Base-by-base conservation (phyloP, 2,113 vertebrate species). In the Tachuris rubrigastra region DNA sequence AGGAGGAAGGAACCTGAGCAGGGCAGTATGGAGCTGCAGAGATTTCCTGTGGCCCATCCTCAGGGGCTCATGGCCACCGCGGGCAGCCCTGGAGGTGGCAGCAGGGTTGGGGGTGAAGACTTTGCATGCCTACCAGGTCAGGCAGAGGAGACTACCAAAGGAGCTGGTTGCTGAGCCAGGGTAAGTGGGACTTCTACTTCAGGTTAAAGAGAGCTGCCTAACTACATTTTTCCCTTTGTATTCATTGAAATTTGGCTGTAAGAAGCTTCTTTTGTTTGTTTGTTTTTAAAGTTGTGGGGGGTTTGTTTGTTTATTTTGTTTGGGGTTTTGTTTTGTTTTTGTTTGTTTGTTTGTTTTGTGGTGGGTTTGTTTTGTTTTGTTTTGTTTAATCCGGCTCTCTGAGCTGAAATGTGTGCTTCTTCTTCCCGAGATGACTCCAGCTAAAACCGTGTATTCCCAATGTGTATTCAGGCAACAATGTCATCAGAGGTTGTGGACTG, bases 81-180 rank as follows among this genome's bases (percentile, higher is more conserved):
- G 7, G 50, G 42, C 8, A 7, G 75, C 30, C 41, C 42, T 52
- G 3, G 3, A 46, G 35, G 35, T 37, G 63, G 60, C 55, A 55
- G 42, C 44, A 42, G 72, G 22, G 31, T 18, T n/a, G 44, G 2
- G 12, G 16, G 9, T 71, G 58, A 74, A 74, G 62, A 50, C 24
- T 58, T 52, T 3, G 0, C 1, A 0, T 73, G 63, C 30, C 76
- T 42, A 28, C 25, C 3, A 3, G 19, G 18, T 85, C 82, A 75
- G 49, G 33, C 73, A 7, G 14, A 14, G 69, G n/a, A 60, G 30
- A 11, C 52, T 53, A 10, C 35, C 14, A 22, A 52, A 49, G 55
- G n/a, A 42, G 17, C 20, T 59, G 52, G 9, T 10, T 49, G 42
- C 58, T 35, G 47, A 68, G 67, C 7, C 62, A 50, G 21, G 41